Evolutionary conservation across 37 sponge, comb jelly and placozoan genomes (phyloP).

Genomic region (Aphrocallistes beatrix): DNA sequence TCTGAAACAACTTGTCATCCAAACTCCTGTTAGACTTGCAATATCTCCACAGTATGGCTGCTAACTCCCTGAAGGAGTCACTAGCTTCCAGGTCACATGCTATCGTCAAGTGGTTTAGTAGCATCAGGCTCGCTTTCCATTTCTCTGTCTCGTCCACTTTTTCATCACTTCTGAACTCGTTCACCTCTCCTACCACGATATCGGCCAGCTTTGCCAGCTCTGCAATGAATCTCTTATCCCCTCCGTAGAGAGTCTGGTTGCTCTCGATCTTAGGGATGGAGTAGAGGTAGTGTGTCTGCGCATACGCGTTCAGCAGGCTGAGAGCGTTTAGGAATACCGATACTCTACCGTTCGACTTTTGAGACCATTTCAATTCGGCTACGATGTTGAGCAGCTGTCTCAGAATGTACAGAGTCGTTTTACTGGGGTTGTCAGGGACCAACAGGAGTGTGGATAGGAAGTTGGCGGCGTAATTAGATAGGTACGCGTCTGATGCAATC

Average conservation of each 20-base stretch:
- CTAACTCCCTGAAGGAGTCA: not conserved
- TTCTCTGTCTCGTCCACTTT: not conserved
- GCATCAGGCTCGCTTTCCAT: not conserved
- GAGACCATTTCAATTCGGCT: slow-evolving; percentile 57
- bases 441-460: slow-evolving; percentile 68
- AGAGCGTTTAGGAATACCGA: not conserved
- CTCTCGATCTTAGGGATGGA: slow-evolving; percentile 36
- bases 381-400: slow-evolving; percentile 61
- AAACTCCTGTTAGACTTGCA: not conserved
- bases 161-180: slow-evolving; percentile 32
- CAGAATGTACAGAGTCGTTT: slow-evolving; percentile 49
- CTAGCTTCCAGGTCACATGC: not conserved
- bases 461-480: slow-evolving; percentile 36
- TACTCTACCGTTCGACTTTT: not conserved
- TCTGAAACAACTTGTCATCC: not conserved
- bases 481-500: slow-evolving; percentile 47
- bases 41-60: not conserved
- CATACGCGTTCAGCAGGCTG: not conserved
- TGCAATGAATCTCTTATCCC: slow-evolving; percentile 64
- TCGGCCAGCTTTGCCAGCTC: slow-evolving; percentile 44
- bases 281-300: not conserved
- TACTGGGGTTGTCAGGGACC: slow-evolving; percentile 84
- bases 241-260: slow-evolving; percentile 86
- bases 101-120: slow-evolving; percentile 5
- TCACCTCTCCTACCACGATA: slow-evolving; percentile 35